phyloP scores from a whole-genome alignment of 92 coral and sea anemone genomes.

The Nematostella vectensis region DNA sequence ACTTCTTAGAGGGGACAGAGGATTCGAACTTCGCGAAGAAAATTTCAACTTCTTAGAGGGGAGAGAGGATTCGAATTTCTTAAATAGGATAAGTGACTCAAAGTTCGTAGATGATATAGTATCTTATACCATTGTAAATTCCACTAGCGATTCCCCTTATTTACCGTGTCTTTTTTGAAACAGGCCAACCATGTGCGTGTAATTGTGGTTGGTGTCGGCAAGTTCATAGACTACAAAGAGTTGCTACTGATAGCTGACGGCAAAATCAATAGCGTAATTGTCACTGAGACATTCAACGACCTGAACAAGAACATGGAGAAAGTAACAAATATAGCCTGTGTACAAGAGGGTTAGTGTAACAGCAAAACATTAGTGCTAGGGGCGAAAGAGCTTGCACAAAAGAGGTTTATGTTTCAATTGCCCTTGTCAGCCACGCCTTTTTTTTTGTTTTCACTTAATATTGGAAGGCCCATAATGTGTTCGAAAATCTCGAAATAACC shows the following conservation, averaged over 20 bases:
- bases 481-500: neutral
- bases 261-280: conserved; percentile 2
- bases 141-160: no score
- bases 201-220: conserved; percentile 16
- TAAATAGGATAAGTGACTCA: no score
- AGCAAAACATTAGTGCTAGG: no score
- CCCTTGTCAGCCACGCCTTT: neutral
- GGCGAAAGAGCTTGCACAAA: no score
- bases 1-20: no score
- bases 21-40: no score
- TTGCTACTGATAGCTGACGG: conserved; percentile 15
- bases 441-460: neutral
- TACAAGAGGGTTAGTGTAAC: no score
- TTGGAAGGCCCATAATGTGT: no score
- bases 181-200: conserved; percentile 7
- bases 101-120: no score
- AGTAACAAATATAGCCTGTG: neutral
- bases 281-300: conserved; percentile 1
- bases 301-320: conserved; percentile 1
- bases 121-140: no score
- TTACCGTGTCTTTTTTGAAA: neutral
- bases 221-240: neutral
- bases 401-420: neutral
- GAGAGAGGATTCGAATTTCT: no score
- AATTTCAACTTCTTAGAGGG: no score